Conservation (phyloP, 2,888 invertebrate genomes). For the Drosophila lacicola region DNA sequence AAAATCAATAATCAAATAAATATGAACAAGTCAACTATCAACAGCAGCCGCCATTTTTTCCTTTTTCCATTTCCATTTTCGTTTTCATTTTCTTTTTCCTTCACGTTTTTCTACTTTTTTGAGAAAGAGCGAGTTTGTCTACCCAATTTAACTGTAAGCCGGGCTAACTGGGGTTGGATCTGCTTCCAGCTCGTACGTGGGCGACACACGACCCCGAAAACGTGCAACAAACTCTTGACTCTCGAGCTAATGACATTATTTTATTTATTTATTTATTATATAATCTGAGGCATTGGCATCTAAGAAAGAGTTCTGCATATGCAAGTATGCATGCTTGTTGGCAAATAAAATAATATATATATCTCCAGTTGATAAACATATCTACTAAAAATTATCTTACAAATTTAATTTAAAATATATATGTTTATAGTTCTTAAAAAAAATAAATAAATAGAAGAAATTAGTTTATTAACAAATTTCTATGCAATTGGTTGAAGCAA, state of each 20-base stretch:
- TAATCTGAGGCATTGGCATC: conserved; percentile 5
- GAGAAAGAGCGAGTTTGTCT: conserved; percentile 20
- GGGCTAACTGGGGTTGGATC: conserved; percentile 30
- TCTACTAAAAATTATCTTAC: too few species aligned
- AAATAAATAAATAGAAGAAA: too few species aligned
- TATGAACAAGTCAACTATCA: conserved; percentile 71
- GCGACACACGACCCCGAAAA: conserved; percentile 54
- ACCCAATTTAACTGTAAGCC: conserved; percentile 46
- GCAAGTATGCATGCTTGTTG: too few species aligned
- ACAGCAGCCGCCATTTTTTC: conserved; percentile 57
- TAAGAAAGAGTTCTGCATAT: too few species aligned
- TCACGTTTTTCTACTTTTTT: not conserved
- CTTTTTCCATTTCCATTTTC: conserved; percentile 7
- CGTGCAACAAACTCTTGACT: conserved; percentile 57
- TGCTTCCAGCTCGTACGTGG: conserved; percentile 42
- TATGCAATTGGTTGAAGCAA: too few species aligned
- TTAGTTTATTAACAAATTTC: too few species aligned
- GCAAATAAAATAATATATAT: too few species aligned
- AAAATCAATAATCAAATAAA: conserved; percentile 75
- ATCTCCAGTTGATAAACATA: too few species aligned
- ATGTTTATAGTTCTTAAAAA: too few species aligned
- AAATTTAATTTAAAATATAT: too few species aligned
- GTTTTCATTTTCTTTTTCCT: not conserved
- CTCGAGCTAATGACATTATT: conserved; percentile 48
- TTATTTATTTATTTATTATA: conserved; percentile 36